Evolutionary conservation across 2,888 invertebrate species (phyloP).

Genomic region (Eupithecia inturbata): DNA sequence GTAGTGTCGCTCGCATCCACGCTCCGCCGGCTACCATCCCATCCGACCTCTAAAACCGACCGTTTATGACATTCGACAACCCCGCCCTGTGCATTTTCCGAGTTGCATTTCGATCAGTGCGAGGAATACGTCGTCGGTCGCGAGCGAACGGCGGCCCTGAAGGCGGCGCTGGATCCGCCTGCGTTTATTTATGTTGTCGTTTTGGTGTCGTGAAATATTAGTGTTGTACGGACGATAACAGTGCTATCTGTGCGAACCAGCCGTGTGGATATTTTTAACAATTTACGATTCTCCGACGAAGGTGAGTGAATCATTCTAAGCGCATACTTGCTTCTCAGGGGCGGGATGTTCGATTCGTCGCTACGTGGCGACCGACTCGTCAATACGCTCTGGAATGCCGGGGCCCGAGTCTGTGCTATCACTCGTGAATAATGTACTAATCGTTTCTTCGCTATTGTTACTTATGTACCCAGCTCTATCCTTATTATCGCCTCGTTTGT

Average conservation of each 20-base stretch:
- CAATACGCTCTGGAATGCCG: slow-evolving; percentile 65
- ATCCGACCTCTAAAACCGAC: slow-evolving; percentile 80
- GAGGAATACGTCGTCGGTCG: slow-evolving; percentile 69
- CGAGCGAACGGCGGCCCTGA: slow-evolving; percentile 59
- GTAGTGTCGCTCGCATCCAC: slow-evolving; percentile 60
- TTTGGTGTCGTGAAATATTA: slow-evolving; percentile 83
- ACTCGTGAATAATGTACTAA: slow-evolving; percentile 44
- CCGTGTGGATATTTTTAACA: slow-evolving; percentile 80
- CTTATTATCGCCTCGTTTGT: not conserved
- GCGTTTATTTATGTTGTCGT: slow-evolving; percentile 83
- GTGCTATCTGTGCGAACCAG: slow-evolving; percentile 81
- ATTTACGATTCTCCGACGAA: slow-evolving; percentile 69
- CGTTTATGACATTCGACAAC: slow-evolving; percentile 82
- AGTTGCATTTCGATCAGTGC: slow-evolving; percentile 77
- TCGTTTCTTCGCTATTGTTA: not conserved
- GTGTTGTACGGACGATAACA: slow-evolving; percentile 82
- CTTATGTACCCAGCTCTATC: not conserved
- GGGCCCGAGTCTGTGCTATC: slow-evolving; percentile 52
- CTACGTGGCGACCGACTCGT: slow-evolving; percentile 75
- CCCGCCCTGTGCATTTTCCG: slow-evolving; percentile 81
- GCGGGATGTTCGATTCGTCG: slow-evolving; percentile 62
- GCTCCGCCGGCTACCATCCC: slow-evolving; percentile 71
- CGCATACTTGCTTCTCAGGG: slow-evolving; percentile 55
- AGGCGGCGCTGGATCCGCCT: slow-evolving; percentile 69
- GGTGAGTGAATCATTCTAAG: slow-evolving; percentile 70